phyloP scores from a whole-genome alignment of 2,797 vertebrate genomes.

The Syngnathus rostellatus region DNA sequence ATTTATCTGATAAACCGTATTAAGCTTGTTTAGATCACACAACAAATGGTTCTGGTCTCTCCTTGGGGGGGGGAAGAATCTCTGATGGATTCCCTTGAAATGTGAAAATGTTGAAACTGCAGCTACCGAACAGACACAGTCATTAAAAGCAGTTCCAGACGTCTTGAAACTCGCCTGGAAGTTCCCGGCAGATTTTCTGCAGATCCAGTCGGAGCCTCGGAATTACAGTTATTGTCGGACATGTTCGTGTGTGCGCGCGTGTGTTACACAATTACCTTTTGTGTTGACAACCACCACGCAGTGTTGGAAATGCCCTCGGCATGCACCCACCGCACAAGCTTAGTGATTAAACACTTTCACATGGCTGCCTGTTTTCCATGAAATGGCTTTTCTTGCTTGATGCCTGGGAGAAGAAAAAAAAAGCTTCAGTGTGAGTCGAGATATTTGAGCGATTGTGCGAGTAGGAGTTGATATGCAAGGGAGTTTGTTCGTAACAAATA shows the following conservation, averaged over 20 bases:
- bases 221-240: neutral
- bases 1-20: constrained; percentile 30
- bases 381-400: constrained; percentile 26
- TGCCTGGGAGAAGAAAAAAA: constrained; percentile 20
- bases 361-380: constrained; percentile 48
- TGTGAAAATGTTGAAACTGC: too few species aligned
- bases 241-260: neutral
- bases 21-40: constrained; percentile 21
- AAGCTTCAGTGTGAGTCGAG: constrained; percentile 5
- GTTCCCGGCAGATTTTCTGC: neutral
- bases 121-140: neutral
- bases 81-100: constrained; percentile 7
- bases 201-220: neutral
- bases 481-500: neutral
- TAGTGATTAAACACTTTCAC: constrained; percentile 62
- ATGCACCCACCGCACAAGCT: constrained; percentile 33
- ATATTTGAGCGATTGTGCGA: neutral
- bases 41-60: constrained; percentile 10
- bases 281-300: constrained; percentile 37
- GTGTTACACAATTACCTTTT: constrained; percentile 17
- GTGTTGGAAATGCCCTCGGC: constrained; percentile 36
- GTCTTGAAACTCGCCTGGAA: neutral
- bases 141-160: neutral
- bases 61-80: neutral
- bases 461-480: neutral